phyloP scores from a whole-genome alignment of 2,888 invertebrate species.

The Epistrophe grossulariae region DNA sequence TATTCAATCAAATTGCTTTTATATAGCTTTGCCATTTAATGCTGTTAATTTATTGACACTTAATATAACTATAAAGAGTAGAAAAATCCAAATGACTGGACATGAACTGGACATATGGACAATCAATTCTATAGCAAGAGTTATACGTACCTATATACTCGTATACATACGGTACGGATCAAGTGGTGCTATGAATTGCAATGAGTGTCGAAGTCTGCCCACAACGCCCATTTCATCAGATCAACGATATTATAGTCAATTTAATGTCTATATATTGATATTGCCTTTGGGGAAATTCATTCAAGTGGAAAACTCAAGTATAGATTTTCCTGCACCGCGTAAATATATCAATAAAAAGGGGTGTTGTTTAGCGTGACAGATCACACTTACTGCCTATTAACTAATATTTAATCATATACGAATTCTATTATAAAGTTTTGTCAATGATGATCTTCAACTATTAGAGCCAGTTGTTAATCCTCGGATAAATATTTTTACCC shows the following conservation, averaged over 20 bases:
- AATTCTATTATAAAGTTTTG: not conserved
- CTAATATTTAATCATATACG: not conserved
- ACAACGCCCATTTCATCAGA: conserved; percentile 63
- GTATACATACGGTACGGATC: not conserved
- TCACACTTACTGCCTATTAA: not conserved
- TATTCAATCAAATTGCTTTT: conserved; percentile 58
- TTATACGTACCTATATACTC: not conserved
- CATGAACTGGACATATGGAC: conserved; percentile 31
- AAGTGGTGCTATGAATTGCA: conserved; percentile 10
- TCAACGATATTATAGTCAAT: conserved; percentile 43
- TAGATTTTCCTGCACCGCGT: not conserved
- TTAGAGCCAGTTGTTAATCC: no score
- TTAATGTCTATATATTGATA: conserved; percentile 39
- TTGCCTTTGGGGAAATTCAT: conserved; percentile 52
- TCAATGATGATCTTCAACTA: not conserved
- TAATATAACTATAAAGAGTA: conserved; percentile 41
- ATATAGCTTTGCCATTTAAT: conserved; percentile 16
- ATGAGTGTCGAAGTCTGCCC: conserved; percentile 17
- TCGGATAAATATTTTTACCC: no score
- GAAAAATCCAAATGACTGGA: conserved; percentile 39
- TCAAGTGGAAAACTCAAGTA: conserved; percentile 26
- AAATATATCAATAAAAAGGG: conserved; percentile 1
- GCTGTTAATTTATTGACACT: conserved; percentile 64
- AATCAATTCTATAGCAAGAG: conserved; percentile 29
- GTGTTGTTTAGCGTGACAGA: conserved; percentile 20